phyloP scores from a whole-genome alignment of 1,140 invertebrate genomes.

The Zophobas morio region DNA sequence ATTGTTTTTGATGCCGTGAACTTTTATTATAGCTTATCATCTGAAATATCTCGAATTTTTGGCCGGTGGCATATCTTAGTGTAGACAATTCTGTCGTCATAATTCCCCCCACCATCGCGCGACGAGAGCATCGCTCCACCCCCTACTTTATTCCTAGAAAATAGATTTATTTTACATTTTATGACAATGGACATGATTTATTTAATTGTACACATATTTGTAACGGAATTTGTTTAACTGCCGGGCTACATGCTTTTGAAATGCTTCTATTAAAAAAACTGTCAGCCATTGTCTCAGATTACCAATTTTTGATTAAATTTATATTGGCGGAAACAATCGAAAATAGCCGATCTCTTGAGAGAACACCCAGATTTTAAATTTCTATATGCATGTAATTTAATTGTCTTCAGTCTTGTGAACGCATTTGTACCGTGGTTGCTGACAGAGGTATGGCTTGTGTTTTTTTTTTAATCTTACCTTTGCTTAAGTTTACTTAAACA shows the following conservation, averaged over 20 bases:
- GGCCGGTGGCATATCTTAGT: conserved; percentile 30
- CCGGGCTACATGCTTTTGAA: background rate
- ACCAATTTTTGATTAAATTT: conserved; percentile 52
- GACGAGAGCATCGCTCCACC: conserved; percentile 26
- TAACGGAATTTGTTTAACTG: background rate
- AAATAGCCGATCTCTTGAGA: conserved; percentile 54
- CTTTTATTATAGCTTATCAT: conserved; percentile 46
- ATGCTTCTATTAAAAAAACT: conserved; percentile 3
- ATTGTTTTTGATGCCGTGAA: conserved; percentile 34
- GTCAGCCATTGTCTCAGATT: conserved; percentile 38
- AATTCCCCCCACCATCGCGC: conserved; percentile 19
- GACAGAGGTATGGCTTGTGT: conserved; percentile 31
- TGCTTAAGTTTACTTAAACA: background rate
- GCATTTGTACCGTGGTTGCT: conserved; percentile 44
- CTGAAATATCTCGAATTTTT: conserved; percentile 48
- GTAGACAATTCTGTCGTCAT: conserved; percentile 44
- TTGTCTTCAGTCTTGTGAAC: conserved; percentile 58
- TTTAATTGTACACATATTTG: background rate
- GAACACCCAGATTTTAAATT: conserved; percentile 59
- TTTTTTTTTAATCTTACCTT: conserved; percentile 12
- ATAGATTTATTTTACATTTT: conserved; percentile 10
- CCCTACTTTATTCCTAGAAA: conserved; percentile 40
- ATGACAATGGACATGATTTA: conserved; percentile 21
- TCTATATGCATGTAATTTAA: conserved; percentile 59
- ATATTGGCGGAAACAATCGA: conserved; percentile 57